A percentile compares a stretch with the other conserved stretches of the same genome.
Conservation (phyloP, 2,888 invertebrate genomes). For the Melanchra persicariae region DNA sequence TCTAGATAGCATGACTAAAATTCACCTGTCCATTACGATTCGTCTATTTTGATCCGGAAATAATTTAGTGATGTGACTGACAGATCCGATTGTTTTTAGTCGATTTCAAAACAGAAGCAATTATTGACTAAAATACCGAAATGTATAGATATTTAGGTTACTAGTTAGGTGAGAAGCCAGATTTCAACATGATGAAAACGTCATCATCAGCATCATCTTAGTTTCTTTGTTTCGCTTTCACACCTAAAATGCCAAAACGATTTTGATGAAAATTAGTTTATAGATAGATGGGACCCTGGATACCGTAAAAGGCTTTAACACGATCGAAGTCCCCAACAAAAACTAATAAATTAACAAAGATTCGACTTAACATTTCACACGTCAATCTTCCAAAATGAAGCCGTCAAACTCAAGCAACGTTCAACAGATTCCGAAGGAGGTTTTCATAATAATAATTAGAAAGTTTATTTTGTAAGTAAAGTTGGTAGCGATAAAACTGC, state of each 20-base stretch:
- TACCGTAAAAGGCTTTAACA: too few relatives aligned
- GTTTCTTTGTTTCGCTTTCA: too few relatives aligned
- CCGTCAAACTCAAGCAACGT: slow-evolving; percentile 24
- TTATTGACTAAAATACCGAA: background rate
- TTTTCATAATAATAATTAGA: slow-evolving; percentile 57
- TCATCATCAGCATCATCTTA: too few relatives aligned
- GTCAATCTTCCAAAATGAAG: slow-evolving; percentile 22
- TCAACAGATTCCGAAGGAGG: slow-evolving; percentile 33
- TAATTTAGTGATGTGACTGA: slow-evolving; percentile 20
- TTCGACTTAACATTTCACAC: background rate
- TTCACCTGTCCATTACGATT: background rate
- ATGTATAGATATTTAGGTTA: too few relatives aligned
- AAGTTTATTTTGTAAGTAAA: slow-evolving; percentile 59
- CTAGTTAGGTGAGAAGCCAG: background rate
- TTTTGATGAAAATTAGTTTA: too few relatives aligned
- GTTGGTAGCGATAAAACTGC: slow-evolving; percentile 60
- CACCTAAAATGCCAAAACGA: too few relatives aligned
- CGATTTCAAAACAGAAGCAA: background rate
- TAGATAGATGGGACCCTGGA: too few relatives aligned
- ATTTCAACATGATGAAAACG: background rate
- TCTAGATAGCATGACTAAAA: background rate
- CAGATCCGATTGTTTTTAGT: background rate
- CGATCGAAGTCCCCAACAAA: too few relatives aligned
- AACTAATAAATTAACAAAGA: too few relatives aligned
- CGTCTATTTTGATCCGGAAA: background rate